Conservation (phyloP, 2,113 vertebrate genomes). For the Trematocara stigmaticum region DNA sequence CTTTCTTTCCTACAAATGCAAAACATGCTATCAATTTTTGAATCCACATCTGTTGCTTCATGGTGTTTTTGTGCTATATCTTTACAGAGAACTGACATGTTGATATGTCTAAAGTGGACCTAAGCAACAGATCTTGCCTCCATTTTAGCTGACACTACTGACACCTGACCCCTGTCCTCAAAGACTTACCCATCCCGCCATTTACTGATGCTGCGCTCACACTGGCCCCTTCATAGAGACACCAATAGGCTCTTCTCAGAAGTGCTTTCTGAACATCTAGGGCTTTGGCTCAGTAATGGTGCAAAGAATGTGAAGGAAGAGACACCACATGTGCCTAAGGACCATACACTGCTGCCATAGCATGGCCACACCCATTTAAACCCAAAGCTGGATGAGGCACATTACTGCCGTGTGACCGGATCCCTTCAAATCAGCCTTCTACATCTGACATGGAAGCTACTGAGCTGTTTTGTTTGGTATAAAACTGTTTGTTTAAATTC, state of each 20-base stretch:
- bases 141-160: slow-evolving; percentile 61
- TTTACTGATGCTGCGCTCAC: neutral
- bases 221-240: neutral
- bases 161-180: neutral
- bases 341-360: slow-evolving; percentile 46
- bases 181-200: neutral
- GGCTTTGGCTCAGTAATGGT: neutral
- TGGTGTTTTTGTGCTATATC: neutral
- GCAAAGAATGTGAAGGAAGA: neutral
- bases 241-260: neutral
- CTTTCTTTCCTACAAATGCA: neutral
- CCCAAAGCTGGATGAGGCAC: slow-evolving; percentile 26
- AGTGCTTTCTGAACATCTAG: neutral
- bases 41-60: neutral
- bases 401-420: slow-evolving; percentile 22
- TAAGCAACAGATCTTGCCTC: slow-evolving; percentile 21
- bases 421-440: neutral
- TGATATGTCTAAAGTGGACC: slow-evolving; percentile 30
- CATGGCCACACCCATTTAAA: neutral
- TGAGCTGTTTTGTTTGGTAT: neutral
- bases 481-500: neutral
- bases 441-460: neutral
- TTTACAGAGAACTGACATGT: slow-evolving; percentile 26
- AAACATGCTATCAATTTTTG: neutral
- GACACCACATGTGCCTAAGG: slow-evolving; percentile 65